Base-by-base conservation (phyloP, 2,797 vertebrate species). In the Thunnus albacares region DNA sequence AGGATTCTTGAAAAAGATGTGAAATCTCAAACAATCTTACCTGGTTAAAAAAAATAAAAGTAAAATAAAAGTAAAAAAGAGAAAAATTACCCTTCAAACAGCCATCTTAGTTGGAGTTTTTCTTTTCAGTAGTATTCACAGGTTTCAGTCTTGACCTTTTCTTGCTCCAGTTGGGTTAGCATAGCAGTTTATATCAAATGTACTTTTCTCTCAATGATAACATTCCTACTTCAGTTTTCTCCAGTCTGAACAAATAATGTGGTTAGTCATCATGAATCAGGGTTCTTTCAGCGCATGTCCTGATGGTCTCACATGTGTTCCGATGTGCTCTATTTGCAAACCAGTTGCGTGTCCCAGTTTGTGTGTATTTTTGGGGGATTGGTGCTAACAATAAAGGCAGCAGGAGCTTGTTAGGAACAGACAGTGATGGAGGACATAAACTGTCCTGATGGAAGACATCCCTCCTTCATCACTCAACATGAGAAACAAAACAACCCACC, bases 401-500 rank as follows among this genome's bases (percentile, higher is more conserved):
- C 69, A 75, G 77, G 75, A 24, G 43, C 60, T 87, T 70, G 75
- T 86, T 79, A 73, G 63, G 73, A 70, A 24, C 73, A 71, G 77
- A 81, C 64, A 67, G 67, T 55, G 84, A 90, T 56, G 24, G 38
- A 88, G 45, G 56, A 85, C 59, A 53, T 47, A 82, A 63, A 71
- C 77, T 70, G 56, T 30, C 45, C 57, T 5, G 12, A 61, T 5
- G 18, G 26, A 59, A 68, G 67, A 60, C 18, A 2, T 9, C 53
- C 69, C 55, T 28, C 57, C 33, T 14, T 64, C 53, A 62, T 55
- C 2, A 4, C 56, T 56, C 30, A 18, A 7, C 18, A 53, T 22
- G 13, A 55, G 55, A 66, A 59, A 75, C 75, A 24, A 71, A 64
- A 33, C 38, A 14, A 17, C 67, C 58, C 72, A 4, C 1, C 13